Percentiles rank a stretch among this genome's conserved stretches.
phyloP scores from a whole-genome alignment of 1,140 invertebrate genomes.

The Plectrocnemia conspersa region DNA sequence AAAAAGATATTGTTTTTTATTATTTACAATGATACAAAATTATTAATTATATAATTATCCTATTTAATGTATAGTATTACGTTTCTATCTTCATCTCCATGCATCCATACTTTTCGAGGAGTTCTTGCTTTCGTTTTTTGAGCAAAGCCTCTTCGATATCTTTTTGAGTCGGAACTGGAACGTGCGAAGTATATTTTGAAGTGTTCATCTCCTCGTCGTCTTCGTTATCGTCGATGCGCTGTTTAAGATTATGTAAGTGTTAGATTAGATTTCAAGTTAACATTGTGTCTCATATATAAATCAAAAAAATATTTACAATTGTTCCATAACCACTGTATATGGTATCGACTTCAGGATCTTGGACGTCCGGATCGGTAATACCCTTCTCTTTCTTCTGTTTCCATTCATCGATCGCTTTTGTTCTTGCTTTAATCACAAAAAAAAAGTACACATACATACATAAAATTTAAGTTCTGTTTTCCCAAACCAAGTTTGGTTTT shows the following conservation, averaged over 20 bases:
- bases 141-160: constrained; percentile 88
- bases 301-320: constrained; percentile 28
- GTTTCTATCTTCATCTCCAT: constrained; percentile 46
- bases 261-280: no score
- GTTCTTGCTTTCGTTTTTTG: constrained; percentile 81
- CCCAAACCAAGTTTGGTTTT: no score
- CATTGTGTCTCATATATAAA: no score
- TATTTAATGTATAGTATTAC: constrained; percentile 22
- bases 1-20: background rate
- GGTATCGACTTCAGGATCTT: constrained; percentile 51
- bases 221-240: constrained; percentile 44
- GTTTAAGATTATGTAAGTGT: no score
- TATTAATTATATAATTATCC: background rate
- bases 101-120: constrained; percentile 71
- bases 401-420: constrained; percentile 62
- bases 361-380: constrained; percentile 45
- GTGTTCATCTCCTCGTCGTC: constrained; percentile 30
- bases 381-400: constrained; percentile 57
- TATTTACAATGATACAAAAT: background rate
- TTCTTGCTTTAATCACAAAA: constrained; percentile 55
- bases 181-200: constrained; percentile 68
- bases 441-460: no score
- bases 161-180: constrained; percentile 80
- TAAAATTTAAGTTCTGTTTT: no score
- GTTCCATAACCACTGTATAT: constrained; percentile 50